These are phyloP conservation scores for Thunnus thynnus DNA, from an alignment of 2,113 vertebrate genomes.

Conservation along the genomic window DNA sequence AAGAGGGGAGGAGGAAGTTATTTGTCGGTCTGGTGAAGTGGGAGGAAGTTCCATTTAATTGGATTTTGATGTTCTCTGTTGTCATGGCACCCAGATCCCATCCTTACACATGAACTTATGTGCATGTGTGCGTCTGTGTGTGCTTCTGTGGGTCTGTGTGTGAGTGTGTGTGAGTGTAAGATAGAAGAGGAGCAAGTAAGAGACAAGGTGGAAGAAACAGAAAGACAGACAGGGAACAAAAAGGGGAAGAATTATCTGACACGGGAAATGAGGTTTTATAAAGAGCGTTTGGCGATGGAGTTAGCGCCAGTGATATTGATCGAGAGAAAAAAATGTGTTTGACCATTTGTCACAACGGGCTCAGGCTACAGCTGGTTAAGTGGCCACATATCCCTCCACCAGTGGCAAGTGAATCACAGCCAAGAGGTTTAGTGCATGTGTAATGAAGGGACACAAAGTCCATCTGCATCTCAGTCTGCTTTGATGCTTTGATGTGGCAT, in stretches of 20 bases:
- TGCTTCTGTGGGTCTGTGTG: background rate
- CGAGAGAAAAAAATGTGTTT: constrained; percentile 67
- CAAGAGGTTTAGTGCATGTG: constrained; percentile 77
- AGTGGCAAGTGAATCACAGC: constrained; percentile 74
- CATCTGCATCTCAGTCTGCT: constrained; percentile 81
- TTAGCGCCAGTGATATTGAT: constrained; percentile 56
- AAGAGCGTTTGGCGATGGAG: constrained; percentile 58
- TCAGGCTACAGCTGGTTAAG: constrained; percentile 75
- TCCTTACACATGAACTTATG: constrained; percentile 71
- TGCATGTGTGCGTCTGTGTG: constrained; percentile 4
- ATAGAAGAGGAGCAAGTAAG: constrained; percentile 26
- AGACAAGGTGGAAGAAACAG: constrained; percentile 23
- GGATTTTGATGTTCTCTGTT: constrained; percentile 84
- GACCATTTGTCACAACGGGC: constrained; percentile 61
- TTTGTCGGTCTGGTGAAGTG: constrained; percentile 81
- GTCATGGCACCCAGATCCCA: constrained; percentile 83
- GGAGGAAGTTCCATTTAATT: constrained; percentile 85
- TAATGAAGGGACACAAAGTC: constrained; percentile 79
- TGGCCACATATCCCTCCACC: constrained; percentile 68
- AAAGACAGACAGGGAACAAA: constrained; percentile 27
- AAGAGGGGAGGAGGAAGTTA: constrained; percentile 75
- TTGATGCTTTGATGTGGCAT: constrained; percentile 76
- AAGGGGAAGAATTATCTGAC: constrained; percentile 47
- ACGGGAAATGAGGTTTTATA: constrained; percentile 70
- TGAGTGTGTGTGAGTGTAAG: background rate